Base-by-base conservation (phyloP, 2,888 invertebrate species). In the Andrena trimmerana region DNA sequence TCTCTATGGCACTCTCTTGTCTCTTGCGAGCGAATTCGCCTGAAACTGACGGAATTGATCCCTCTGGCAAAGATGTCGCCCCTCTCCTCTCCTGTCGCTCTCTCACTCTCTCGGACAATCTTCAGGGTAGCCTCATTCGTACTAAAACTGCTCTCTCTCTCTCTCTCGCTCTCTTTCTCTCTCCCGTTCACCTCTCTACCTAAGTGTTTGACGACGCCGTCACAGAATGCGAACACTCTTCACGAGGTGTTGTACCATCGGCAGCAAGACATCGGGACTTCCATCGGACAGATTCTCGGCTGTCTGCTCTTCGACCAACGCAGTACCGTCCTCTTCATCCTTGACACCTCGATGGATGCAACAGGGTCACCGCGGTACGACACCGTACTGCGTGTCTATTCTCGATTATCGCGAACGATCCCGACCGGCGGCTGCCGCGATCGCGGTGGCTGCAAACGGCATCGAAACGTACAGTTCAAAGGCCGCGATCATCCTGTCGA, bases 221-320 rank as follows among this genome's bases (percentile, higher is more conserved):
- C 68, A 16, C 29, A 29, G 59, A 48, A 66, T 24, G 33, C 59
- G 8, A 62, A 13, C 42, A 31, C 54, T 42, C 71, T 87, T 92
- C 90, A 92, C 89, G 91, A 92, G 68, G 90, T 88, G 84, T 89
- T 90, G 90, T 90, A 90, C 92, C 92, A 89, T 86, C 91, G 89
- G 78, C 86, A 89, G 87, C 84, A 83, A 80, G 81, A 85, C 88
- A 86, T 90, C 83, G 90, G 79, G 71, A 89, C 86, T 88, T 89
- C 88, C 86, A 87, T 86, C 87, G 85, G 81, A 72, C 89, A 88
- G 84, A 89, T 85, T 83, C 89, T 88, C 73, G 88, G 90, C 86
- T 88, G 84, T 88, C 89, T 88, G 84, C 87, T 90, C 90, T 90
- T 90, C 88, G 88, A 89, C 86, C 84, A 89, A 72, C 87, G 90